Conservation (phyloP, 2,113 vertebrate species). For the Channa argus region DNA sequence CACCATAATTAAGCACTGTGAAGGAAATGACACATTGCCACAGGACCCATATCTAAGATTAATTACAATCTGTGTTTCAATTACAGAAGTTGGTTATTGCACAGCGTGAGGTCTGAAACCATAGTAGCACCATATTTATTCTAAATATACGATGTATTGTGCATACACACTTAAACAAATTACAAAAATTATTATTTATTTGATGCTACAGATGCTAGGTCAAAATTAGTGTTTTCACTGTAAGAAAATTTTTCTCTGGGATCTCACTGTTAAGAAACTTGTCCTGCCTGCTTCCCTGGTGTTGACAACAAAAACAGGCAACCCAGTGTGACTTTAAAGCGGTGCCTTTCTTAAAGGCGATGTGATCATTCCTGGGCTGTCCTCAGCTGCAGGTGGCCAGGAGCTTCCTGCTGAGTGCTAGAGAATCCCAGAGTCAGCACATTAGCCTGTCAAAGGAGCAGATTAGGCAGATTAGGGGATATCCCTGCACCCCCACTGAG, state of each 20-base stretch:
- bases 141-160: neutral
- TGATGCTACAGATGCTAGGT: neutral
- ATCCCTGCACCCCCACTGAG: slow-evolving; percentile 26
- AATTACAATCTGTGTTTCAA: neutral
- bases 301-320: slow-evolving; percentile 12
- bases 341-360: slow-evolving; percentile 59
- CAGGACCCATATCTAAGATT: neutral
- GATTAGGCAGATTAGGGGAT: slow-evolving; percentile 62
- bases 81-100: neutral
- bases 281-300: slow-evolving; percentile 9
- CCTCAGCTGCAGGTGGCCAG: slow-evolving; percentile 80
- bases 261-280: slow-evolving; percentile 23
- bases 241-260: neutral
- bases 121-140: neutral
- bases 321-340: slow-evolving; percentile 64
- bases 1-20: neutral
- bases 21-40: neutral
- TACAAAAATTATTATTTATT: neutral
- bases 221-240: no score
- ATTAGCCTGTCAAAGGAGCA: slow-evolving; percentile 79
- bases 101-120: neutral
- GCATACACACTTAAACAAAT: neutral
- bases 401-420: slow-evolving; percentile 68
- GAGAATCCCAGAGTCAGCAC: slow-evolving; percentile 70
- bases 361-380: slow-evolving; percentile 58